phyloP scores from a whole-genome alignment of 1,140 invertebrate species.

The Hycleus phaleratus region DNA sequence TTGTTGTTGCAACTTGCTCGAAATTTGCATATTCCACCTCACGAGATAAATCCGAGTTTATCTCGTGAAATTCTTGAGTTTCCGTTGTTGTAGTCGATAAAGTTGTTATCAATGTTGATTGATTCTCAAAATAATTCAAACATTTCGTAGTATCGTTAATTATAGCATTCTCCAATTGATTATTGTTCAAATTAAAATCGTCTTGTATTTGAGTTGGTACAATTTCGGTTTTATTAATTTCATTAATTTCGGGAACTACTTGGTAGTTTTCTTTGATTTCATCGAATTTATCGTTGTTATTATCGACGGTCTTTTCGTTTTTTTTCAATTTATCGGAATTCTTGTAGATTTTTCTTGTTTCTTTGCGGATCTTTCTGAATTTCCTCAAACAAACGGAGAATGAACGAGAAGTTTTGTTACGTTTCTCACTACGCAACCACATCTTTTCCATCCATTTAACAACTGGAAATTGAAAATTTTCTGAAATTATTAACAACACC shows the following conservation, averaged over 20 bases:
- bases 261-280: slow-evolving; percentile 37
- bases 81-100: background rate
- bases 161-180: slow-evolving; percentile 33
- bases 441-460: slow-evolving; percentile 27
- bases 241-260: slow-evolving; percentile 30
- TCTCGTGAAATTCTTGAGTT: too few relatives aligned
- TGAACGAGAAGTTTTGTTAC: slow-evolving; percentile 22
- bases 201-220: too few relatives aligned
- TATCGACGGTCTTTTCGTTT: slow-evolving; percentile 8
- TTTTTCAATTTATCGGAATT: slow-evolving; percentile 7
- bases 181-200: background rate
- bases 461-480: background rate
- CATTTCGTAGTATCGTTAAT: slow-evolving; percentile 9
- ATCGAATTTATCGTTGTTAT: slow-evolving; percentile 17
- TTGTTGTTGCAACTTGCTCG: slow-evolving; percentile 31
- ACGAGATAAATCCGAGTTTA: background rate
- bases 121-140: background rate
- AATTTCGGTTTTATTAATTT: background rate
- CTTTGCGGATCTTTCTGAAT: slow-evolving; percentile 17
- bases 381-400: slow-evolving; percentile 14
- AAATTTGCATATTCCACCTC: slow-evolving; percentile 18
- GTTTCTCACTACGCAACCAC: slow-evolving; percentile 38
- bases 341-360: slow-evolving; percentile 6
- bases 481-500: background rate
- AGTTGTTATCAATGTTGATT: background rate